Conservation (phyloP, 2,113 vertebrate genomes). For the Cynopterus brachyotis region DNA sequence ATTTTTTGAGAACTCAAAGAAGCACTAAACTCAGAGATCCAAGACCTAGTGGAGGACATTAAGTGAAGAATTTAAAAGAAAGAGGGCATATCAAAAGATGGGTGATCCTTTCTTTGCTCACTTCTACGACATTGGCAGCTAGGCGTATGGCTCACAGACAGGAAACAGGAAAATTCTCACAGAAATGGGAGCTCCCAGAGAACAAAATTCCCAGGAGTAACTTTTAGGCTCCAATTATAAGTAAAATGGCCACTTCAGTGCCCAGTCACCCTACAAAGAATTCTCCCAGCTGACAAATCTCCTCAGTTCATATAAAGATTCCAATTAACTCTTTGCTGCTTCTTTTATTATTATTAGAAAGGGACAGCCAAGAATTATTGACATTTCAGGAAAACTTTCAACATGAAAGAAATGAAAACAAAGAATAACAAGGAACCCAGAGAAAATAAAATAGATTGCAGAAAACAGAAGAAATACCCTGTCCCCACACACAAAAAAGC, state of each 20-base stretch:
- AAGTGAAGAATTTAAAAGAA: background rate
- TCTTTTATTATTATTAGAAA: slow-evolving; percentile 31
- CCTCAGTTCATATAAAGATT: background rate
- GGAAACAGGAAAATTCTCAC: background rate
- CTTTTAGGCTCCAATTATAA: background rate
- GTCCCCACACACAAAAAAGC: background rate
- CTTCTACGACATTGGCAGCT: background rate
- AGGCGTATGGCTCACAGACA: background rate
- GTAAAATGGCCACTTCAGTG: background rate
- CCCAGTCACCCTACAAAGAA: background rate
- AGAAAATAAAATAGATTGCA: background rate
- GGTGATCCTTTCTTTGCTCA: background rate
- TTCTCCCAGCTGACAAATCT: background rate
- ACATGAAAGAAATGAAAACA: background rate
- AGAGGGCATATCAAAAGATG: background rate
- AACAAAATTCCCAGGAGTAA: background rate
- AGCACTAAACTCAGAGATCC: background rate
- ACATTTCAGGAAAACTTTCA: background rate
- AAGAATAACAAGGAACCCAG: background rate
- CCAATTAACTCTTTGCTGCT: background rate
- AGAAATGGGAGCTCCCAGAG: background rate
- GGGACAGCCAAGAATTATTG: background rate
- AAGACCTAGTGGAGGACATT: background rate
- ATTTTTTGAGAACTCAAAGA: slow-evolving; percentile 36
- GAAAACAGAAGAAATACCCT: slow-evolving; percentile 30